phyloP scores from a whole-genome alignment of 1,140 invertebrate species.

The Plectrocnemia conspersa region DNA sequence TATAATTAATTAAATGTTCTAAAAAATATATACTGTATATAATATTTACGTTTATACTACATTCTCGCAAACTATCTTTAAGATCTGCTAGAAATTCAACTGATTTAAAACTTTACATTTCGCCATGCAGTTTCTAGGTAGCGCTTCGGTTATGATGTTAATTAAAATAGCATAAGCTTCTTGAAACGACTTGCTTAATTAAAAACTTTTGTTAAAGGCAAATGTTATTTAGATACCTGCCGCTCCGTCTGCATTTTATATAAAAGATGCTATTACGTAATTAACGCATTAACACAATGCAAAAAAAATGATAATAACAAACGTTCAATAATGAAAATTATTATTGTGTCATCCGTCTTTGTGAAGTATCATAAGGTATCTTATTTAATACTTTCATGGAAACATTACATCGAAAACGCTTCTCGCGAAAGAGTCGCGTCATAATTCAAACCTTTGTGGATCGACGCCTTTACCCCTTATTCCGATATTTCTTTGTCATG shows the following conservation, averaged over 20 bases:
- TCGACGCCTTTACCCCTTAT: neutral
- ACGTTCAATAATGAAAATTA: no score
- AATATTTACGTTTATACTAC: no score
- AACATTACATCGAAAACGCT: neutral
- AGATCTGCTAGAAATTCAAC: no score
- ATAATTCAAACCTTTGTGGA: conserved; percentile 14
- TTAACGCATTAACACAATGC: no score
- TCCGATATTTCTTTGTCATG: conserved; percentile 18
- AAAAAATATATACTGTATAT: no score
- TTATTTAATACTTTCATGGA: conserved; percentile 15
- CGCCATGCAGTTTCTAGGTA: no score
- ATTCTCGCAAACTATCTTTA: no score
- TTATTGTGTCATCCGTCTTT: no score
- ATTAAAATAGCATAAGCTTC: conserved; percentile 12
- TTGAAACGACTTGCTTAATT: conserved; percentile 13
- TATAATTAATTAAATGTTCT: no score
- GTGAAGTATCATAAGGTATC: neutral
- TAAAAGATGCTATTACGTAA: no score
- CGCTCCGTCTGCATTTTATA: neutral
- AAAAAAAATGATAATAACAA: no score
- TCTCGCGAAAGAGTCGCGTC: neutral
- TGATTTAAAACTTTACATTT: no score
- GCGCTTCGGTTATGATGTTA: neutral
- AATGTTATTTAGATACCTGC: neutral
- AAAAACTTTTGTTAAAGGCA: conserved; percentile 3